Conservation (phyloP, 2,888 invertebrate species). For the Lingula anatina region DNA sequence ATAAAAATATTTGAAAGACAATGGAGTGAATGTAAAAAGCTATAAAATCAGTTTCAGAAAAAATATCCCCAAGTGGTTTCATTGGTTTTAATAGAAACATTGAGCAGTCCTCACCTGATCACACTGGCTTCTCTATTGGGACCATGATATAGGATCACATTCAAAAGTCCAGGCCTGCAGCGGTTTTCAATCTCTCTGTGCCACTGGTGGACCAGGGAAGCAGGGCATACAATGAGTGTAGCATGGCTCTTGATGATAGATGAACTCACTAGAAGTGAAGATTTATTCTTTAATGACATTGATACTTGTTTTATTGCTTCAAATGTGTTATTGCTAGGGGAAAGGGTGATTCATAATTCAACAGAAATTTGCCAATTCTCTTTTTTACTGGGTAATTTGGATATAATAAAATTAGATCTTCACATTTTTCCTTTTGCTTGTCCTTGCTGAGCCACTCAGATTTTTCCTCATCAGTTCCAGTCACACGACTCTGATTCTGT, state of each 20-base stretch:
- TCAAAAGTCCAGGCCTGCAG: constrained; percentile 58
- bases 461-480: constrained; percentile 18
- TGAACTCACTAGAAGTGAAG: constrained; percentile 25
- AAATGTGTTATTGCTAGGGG: background rate
- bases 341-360: background rate
- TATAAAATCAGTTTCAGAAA: no score
- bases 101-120: no score
- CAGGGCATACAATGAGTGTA: constrained; percentile 82
- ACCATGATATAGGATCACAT: constrained; percentile 76
- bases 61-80: no score
- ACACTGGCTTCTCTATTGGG: constrained; percentile 69
- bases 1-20: no score
- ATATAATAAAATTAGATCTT: constrained; percentile 4
- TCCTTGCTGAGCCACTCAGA: constrained; percentile 26
- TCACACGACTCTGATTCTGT: constrained; percentile 34
- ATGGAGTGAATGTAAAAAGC: no score
- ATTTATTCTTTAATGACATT: background rate
- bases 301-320: background rate
- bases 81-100: no score
- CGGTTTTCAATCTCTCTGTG: constrained; percentile 69
- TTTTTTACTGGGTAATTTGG: no score
- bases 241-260: constrained; percentile 36
- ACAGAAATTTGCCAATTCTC: background rate
- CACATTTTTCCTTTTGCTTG: constrained; percentile 32
- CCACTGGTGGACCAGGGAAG: constrained; percentile 89